These are phyloP conservation scores for Teleogryllus oceanicus DNA, from an alignment of 2,888 invertebrate species.

Conservation along the genomic window DNA sequence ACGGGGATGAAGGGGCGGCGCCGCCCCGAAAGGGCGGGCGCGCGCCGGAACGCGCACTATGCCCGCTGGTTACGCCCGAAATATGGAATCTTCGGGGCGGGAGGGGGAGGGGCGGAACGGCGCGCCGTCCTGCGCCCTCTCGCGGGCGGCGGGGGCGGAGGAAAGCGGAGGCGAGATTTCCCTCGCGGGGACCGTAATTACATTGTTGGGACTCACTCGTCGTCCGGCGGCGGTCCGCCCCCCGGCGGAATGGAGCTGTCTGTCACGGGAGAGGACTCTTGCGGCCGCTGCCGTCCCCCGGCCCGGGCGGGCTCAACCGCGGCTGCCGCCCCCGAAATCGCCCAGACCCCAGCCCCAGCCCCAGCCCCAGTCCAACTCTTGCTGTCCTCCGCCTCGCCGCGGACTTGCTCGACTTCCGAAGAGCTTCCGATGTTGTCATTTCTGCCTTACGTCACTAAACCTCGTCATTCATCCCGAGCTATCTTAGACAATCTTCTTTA, in stretches of 20 bases:
- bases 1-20: no score
- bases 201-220: slow-evolving; percentile 1
- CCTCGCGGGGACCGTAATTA: slow-evolving; percentile 18
- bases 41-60: background rate
- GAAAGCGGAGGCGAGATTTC: background rate
- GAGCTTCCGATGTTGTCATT: no score
- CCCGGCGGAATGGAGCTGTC: slow-evolving; percentile 3
- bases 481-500: no score
- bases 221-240: background rate
- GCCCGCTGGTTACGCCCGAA: slow-evolving; percentile 7
- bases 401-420: no score
- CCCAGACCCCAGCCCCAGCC: background rate
- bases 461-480: no score
- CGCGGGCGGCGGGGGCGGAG: background rate
- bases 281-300: background rate
- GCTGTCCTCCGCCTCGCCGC: no score
- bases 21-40: no score
- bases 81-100: background rate
- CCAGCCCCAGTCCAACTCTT: background rate
- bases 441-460: no score
- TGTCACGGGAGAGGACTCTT: slow-evolving; percentile 18
- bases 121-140: background rate
- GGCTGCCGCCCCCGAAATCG: background rate
- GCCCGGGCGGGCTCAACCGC: background rate
- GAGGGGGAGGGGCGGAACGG: background rate